Evolutionary conservation across 2,113 vertebrate species (phyloP).

Genomic region (Setophaga petechia): DNA sequence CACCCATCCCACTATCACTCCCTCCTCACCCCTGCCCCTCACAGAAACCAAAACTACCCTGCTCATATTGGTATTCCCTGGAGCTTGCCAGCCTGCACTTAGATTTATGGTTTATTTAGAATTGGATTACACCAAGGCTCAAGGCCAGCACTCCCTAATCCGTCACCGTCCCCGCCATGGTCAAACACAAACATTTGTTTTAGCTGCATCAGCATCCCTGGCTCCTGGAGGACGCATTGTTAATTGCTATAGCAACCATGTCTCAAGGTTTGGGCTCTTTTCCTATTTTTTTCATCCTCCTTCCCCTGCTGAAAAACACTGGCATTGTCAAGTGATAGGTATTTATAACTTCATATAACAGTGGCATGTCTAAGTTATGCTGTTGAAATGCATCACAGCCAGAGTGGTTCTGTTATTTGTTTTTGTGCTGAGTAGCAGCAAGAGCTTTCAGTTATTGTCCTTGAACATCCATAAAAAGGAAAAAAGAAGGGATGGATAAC

Average conservation of each 20-base stretch:
- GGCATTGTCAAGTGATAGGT: conserved; percentile 72
- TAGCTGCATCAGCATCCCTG: conserved; percentile 78
- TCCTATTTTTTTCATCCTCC: not conserved
- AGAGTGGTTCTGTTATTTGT: conserved; percentile 66
- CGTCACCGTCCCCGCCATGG: conserved; percentile 64
- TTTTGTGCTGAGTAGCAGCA: conserved; percentile 73
- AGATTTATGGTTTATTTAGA: conserved; percentile 82
- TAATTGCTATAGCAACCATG: conserved; percentile 75
- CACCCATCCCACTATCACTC: not conserved
- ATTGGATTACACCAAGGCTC: conserved; percentile 72
- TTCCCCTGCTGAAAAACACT: conserved; percentile 20
- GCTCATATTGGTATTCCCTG: conserved; percentile 63
- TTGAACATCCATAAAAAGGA: conserved; percentile 18
- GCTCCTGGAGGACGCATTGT: conserved; percentile 52
- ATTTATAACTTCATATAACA: conserved; percentile 77
- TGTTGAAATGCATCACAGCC: conserved; percentile 60
- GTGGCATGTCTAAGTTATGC: conserved; percentile 53
- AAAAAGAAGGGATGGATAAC: conserved; percentile 49
- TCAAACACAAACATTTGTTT: conserved; percentile 78
- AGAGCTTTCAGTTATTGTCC: conserved; percentile 67
- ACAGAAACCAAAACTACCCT: conserved; percentile 3
- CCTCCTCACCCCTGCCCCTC: not conserved
- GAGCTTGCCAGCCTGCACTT: conserved; percentile 46
- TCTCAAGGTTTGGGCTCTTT: conserved; percentile 18
- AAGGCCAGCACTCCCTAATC: conserved; percentile 77